A percentile compares a stretch with the other conserved stretches of the same genome.
These are phyloP conservation scores for Hyperoplus immaculatus DNA, from an alignment of 2,797 vertebrate species.

Conservation along the genomic window DNA sequence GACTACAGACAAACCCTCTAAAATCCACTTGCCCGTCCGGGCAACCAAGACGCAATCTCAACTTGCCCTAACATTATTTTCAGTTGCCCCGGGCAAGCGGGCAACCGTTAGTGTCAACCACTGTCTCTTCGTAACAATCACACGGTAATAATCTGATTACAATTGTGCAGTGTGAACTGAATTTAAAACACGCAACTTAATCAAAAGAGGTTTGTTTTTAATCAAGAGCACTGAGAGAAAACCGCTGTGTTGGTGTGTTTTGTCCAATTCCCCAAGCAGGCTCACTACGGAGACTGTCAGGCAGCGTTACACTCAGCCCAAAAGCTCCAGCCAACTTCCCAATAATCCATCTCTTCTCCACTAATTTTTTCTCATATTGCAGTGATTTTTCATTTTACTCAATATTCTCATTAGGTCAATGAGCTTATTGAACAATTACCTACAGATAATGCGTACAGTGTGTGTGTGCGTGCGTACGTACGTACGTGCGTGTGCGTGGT, in stretches of 20 bases:
- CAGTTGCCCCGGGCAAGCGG: too few species aligned
- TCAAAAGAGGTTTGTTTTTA: neutral
- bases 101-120: too few species aligned
- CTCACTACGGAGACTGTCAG: neutral
- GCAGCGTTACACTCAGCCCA: neutral
- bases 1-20: too few species aligned
- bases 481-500: neutral
- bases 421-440: constrained; percentile 31
- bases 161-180: neutral
- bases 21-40: too few species aligned
- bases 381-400: constrained; percentile 39
- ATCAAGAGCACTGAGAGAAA: neutral
- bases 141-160: too few species aligned
- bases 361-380: constrained; percentile 5
- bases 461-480: neutral
- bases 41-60: too few species aligned
- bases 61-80: too few species aligned
- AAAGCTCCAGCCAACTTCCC: constrained; percentile 2
- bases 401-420: constrained; percentile 53
- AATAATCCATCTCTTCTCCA: neutral
- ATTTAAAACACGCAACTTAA: neutral
- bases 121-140: neutral
- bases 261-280: neutral
- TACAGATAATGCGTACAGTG: neutral
- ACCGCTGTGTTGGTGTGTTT: constrained; percentile 8